phyloP scores from a whole-genome alignment of 1,140 invertebrate species.

The Tenebrio molitor region DNA sequence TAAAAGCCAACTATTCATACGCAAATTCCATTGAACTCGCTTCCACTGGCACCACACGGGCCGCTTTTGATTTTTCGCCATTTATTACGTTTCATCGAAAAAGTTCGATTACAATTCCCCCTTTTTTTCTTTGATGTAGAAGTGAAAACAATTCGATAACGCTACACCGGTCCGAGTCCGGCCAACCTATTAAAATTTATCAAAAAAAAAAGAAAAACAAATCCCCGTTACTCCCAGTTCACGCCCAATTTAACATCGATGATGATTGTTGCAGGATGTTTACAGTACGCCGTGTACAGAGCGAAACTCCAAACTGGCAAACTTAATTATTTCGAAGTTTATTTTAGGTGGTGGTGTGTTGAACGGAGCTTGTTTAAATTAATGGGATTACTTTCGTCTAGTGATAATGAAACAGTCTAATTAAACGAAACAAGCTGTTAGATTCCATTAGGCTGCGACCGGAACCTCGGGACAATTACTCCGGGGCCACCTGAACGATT shows the following conservation, averaged over 20 bases:
- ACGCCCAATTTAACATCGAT: slow-evolving; percentile 29
- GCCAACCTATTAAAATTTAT: slow-evolving; percentile 1
- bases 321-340: slow-evolving; percentile 30
- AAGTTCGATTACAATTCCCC: background rate
- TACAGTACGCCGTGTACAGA: slow-evolving; percentile 3
- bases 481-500: too few species aligned
- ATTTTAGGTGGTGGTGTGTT: slow-evolving; percentile 2
- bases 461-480: background rate
- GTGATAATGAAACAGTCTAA: slow-evolving; percentile 34
- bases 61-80: background rate
- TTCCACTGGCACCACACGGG: background rate
- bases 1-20: slow-evolving; percentile 21
- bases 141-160: slow-evolving; percentile 11
- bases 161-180: background rate
- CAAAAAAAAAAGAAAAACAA: background rate
- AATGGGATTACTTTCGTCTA: slow-evolving; percentile 24
- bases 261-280: slow-evolving; percentile 22
- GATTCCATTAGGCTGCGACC: background rate
- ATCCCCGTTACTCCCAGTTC: slow-evolving; percentile 14
- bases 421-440: slow-evolving; percentile 4
- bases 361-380: slow-evolving; percentile 25
- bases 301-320: slow-evolving; percentile 9
- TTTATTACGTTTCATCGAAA: background rate
- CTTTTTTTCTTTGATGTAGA: slow-evolving; percentile 12
- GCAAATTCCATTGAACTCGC: slow-evolving; percentile 5